Conservation (phyloP, 2,113 vertebrate species). For the Scopus umbretta region DNA sequence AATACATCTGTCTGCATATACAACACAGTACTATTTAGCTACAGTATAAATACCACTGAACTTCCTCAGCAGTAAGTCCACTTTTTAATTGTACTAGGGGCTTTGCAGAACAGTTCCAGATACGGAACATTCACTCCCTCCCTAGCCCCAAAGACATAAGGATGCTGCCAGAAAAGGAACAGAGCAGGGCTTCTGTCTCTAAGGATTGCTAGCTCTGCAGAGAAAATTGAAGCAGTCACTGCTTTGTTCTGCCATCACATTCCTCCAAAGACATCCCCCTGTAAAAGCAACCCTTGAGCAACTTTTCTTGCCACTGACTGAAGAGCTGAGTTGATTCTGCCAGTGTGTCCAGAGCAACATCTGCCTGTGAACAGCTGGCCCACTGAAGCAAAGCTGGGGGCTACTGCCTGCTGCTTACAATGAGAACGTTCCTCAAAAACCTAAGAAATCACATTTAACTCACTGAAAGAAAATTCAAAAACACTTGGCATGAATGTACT, state of each 20-base stretch:
- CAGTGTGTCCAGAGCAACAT: slow-evolving; percentile 29
- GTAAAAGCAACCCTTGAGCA: background rate
- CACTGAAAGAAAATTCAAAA: background rate
- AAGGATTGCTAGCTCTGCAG: background rate
- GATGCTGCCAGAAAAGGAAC: background rate
- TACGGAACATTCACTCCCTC: background rate
- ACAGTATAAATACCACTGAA: background rate
- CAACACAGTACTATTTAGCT: background rate
- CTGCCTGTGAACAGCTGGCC: slow-evolving; percentile 55
- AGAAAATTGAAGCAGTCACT: slow-evolving; percentile 3
- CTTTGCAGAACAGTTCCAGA: background rate
- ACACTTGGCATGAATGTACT: background rate
- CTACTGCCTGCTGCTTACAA: background rate
- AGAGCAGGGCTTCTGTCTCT: background rate
- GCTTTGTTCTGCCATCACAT: slow-evolving; percentile 12
- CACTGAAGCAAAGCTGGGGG: background rate
- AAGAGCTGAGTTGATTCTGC: background rate
- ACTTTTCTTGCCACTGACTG: background rate
- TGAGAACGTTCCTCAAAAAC: background rate
- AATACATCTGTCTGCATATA: background rate
- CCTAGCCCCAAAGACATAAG: background rate
- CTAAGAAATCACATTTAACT: background rate
- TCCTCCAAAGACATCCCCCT: background rate
- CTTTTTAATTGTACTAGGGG: background rate
- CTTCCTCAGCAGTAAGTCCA: background rate